phyloP scores from a whole-genome alignment of 30 jellyfish, hydroid and myxozoan species.

The Cassiopea xamachana region DNA sequence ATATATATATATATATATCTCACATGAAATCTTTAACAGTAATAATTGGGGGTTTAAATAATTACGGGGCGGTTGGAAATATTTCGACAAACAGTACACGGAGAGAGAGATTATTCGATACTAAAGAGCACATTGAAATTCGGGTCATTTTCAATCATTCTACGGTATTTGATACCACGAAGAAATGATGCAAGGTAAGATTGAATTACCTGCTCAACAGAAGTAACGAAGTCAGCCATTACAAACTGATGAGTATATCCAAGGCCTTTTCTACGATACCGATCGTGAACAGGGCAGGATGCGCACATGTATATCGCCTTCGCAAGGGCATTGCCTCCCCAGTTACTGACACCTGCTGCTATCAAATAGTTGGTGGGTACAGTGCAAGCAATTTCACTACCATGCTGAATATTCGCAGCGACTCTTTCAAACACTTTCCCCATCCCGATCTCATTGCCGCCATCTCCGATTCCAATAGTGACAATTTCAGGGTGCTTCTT shows the following conservation, averaged over 20 bases:
- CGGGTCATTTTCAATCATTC: no score
- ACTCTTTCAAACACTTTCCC: conserved; percentile 80
- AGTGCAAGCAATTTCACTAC: conserved; percentile 71
- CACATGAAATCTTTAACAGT: no score
- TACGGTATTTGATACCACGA: no score
- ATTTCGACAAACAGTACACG: no score
- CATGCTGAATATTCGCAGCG: conserved; percentile 60
- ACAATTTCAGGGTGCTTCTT: conserved; percentile 54
- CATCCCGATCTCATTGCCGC: conserved; percentile 97
- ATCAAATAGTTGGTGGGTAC: conserved; percentile 72
- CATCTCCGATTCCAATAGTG: conserved; percentile 97
- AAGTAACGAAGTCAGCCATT: conserved; percentile 57
- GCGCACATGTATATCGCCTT: conserved; percentile 69
- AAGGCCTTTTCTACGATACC: conserved; percentile 82
- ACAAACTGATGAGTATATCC: conserved; percentile 38
- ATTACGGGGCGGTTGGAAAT: no score
- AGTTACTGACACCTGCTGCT: conserved; percentile 92
- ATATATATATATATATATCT: no score
- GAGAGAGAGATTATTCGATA: no score
- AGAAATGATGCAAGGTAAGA: background rate
- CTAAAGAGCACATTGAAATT: no score
- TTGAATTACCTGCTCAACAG: conserved; percentile 60
- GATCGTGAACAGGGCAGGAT: conserved; percentile 88
- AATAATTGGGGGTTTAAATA: no score
- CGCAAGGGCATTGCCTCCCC: conserved; percentile 96